These are phyloP conservation scores for Paramormyrops hopkinsi DNA, from an alignment of 2,797 vertebrate genomes.

Conservation along the genomic window DNA sequence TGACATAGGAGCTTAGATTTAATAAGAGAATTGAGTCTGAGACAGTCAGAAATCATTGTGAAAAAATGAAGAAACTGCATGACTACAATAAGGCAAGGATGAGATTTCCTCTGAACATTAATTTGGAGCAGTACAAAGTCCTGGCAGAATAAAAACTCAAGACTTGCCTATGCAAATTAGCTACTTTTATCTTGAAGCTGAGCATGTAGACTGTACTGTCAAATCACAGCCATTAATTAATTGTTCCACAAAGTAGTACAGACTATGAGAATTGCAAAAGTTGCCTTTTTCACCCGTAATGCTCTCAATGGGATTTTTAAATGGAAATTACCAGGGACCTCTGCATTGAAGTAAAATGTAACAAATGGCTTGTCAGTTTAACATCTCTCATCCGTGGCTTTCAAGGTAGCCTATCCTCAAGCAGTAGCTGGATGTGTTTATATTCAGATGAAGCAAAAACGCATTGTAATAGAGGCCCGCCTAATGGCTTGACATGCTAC, in stretches of 20 bases:
- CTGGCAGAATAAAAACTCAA: conserved; percentile 9
- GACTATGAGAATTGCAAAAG: conserved; percentile 8
- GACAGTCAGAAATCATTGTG: background rate
- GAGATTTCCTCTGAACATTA: conserved; percentile 18
- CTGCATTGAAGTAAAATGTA: conserved; percentile 8
- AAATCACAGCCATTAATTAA: conserved; percentile 19
- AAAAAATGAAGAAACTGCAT: background rate
- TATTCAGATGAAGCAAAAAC: background rate
- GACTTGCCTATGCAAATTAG: background rate
- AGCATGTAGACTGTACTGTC: conserved; percentile 6
- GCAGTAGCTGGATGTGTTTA: background rate
- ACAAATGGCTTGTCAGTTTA: background rate
- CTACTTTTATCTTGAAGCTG: conserved; percentile 11
- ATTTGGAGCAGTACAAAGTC: conserved; percentile 7
- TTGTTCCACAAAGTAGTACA: conserved; percentile 8
- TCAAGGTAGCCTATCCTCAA: background rate
- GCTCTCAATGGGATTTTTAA: background rate
- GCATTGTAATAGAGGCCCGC: background rate
- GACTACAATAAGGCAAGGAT: background rate
- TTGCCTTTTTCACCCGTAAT: background rate
- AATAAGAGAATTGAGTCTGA: background rate
- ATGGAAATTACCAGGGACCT: background rate
- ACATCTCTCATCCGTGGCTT: background rate
- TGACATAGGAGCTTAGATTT: conserved; percentile 6
- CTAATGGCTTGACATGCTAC: background rate